Evolutionary conservation across 2,797 vertebrate species (phyloP).

Genomic region (Brachyalestes nurse): DNA sequence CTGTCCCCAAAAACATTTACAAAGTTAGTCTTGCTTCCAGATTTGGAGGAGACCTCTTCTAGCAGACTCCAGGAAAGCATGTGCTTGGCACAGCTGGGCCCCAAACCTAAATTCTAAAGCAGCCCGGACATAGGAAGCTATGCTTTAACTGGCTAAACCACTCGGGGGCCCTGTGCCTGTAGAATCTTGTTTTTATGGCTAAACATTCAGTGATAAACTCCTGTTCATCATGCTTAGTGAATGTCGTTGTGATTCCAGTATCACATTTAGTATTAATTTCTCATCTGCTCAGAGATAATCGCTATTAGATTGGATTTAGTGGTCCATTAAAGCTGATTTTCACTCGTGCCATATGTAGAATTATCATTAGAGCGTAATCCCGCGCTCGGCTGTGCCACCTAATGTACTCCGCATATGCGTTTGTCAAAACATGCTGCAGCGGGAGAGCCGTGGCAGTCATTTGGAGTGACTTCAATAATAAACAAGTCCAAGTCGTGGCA

Average conservation of each 20-base stretch:
- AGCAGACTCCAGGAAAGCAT: background rate
- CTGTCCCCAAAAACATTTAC: background rate
- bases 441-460: slow-evolving; percentile 27
- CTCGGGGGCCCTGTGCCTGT: slow-evolving; percentile 8
- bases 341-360: slow-evolving; percentile 80
- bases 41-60: background rate
- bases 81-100: background rate
- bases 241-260: slow-evolving; percentile 58
- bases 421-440: slow-evolving; percentile 53
- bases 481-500: slow-evolving; percentile 42
- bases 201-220: slow-evolving; percentile 16
- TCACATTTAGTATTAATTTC: slow-evolving; percentile 77
- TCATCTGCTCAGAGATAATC: slow-evolving; percentile 80
- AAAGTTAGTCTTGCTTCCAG: background rate
- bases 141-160: slow-evolving; percentile 4
- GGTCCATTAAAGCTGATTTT: slow-evolving; percentile 78
- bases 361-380: slow-evolving; percentile 80
- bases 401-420: slow-evolving; percentile 40
- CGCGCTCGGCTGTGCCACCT: slow-evolving; percentile 51
- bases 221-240: slow-evolving; percentile 39
- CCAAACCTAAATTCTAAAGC: background rate
- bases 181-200: background rate
- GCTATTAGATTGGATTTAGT: slow-evolving; percentile 80
- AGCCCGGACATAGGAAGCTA: background rate
- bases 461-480: slow-evolving; percentile 39